Conservation (phyloP, 2,113 vertebrate genomes). For the Chiloscyllium plagiosum region DNA sequence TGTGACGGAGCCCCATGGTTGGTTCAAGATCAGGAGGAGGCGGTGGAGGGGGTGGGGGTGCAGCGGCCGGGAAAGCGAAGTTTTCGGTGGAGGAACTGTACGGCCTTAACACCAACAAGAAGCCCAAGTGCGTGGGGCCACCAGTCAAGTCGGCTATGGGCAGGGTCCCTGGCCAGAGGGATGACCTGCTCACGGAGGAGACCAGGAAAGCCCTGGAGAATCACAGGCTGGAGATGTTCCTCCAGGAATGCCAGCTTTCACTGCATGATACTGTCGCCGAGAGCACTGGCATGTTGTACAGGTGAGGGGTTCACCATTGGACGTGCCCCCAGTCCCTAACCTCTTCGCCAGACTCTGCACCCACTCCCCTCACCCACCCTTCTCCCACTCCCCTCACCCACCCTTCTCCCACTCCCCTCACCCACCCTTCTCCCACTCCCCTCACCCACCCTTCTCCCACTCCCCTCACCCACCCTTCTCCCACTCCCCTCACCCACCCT, state of each 20-base stretch:
- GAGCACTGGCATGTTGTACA: constrained; percentile 51
- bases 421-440: no score
- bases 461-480: no score
- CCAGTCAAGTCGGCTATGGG: constrained; percentile 13
- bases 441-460: no score
- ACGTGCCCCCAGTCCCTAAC: no score
- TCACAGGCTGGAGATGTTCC: constrained; percentile 57
- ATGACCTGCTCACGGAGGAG: constrained; percentile 35
- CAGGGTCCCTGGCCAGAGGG: no score
- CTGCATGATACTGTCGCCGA: constrained; percentile 54
- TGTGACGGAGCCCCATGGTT: neutral
- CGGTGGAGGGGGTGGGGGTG: constrained; percentile 34
- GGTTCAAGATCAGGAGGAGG: neutral
- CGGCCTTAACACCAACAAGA: constrained; percentile 63
- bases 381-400: neutral
- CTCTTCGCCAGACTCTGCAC: no score
- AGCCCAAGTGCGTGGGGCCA: constrained; percentile 44
- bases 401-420: no score
- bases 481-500: no score
- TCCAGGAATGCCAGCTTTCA: constrained; percentile 57
- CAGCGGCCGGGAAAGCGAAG: constrained; percentile 52
- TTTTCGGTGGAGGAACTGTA: constrained; percentile 71
- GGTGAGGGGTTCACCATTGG: neutral
- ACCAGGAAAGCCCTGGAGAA: constrained; percentile 47
- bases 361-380: no score